A percentile compares a stretch with the other conserved stretches of the same genome.
phyloP scores from a whole-genome alignment of 1,140 invertebrate species.

The Ceratosolen fusciceps region DNA sequence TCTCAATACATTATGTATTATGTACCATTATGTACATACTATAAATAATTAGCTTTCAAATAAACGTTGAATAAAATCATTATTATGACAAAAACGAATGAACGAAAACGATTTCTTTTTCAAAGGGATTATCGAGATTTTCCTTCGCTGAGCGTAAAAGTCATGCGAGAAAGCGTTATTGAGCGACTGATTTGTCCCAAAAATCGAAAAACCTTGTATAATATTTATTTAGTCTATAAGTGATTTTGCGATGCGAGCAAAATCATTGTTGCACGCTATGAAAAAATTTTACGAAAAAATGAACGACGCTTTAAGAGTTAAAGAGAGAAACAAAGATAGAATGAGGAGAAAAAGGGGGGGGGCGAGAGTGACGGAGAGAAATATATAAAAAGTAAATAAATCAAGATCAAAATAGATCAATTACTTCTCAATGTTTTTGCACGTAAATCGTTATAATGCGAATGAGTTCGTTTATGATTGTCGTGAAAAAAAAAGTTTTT shows the following conservation, averaged over 20 bases:
- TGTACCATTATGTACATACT: too few relatives aligned
- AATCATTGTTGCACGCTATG: neutral
- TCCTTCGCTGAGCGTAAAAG: constrained; percentile 27
- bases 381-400: constrained; percentile 8
- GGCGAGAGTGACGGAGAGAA: too few relatives aligned
- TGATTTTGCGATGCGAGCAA: constrained; percentile 11
- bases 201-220: constrained; percentile 56
- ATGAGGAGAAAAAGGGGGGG: too few relatives aligned
- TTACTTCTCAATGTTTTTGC: constrained; percentile 21
- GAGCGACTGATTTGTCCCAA: constrained; percentile 41
- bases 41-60: too few relatives aligned
- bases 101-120: neutral
- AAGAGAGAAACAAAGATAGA: too few relatives aligned
- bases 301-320: constrained; percentile 27
- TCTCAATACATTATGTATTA: neutral
- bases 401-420: neutral
- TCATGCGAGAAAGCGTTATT: neutral
- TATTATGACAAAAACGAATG: neutral
- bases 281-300: constrained; percentile 8
- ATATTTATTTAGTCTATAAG: constrained; percentile 63
- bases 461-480: neutral
- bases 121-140: constrained; percentile 17
- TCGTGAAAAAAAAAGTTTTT: constrained; percentile 4
- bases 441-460: neutral
- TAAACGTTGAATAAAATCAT: neutral